Evolutionary conservation across 1,140 invertebrate genomes (phyloP), one percentile per base, ranked within the genome.

Genomic region (Venturia canescens): DNA sequence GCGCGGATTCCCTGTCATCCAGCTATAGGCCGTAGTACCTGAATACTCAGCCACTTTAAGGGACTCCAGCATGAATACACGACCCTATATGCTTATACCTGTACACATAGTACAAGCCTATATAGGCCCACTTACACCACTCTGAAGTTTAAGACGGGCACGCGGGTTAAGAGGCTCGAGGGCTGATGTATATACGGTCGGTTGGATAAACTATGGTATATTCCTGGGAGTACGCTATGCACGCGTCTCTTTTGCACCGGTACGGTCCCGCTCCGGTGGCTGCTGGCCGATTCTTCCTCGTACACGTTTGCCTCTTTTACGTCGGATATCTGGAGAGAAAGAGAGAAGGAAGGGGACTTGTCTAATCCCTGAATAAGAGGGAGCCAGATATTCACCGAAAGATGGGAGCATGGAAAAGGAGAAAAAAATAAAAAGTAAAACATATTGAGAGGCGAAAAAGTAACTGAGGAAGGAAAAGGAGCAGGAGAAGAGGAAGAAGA

Each of bases 1-100:
- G 83, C 86, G 80, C 84, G 75, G 60, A 77, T 74, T 89, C 85
- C 83, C 86, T 87, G 88, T 89, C 88, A 88, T 83, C 82, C 86
- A 78, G 84, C 63, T 79, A 80, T 63, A 82, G 72, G 50, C 48
- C 38, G 69, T 82, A 53, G 63, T 66, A 69, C 78, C 75, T 71
- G 76, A 76, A 80, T 76, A 81, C 81, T 78, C 72, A 74, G 78
- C 50, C 23, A 72, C 60, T 27, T 66, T 79, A 70, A 79, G 66
- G 70, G 48, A 53, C 78, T 70, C 78, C 78, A 34, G 21, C 53
- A 79, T 44, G 44, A 53, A 31, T 53, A 79, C 34, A 21, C 16
- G 6, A 38, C 48, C 29, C 57, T 26, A 21, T 44, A 76, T 44
- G 38, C 38, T 16, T 21, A 60, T 76, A 69, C 29, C 13, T 27